A percentile compares a stretch with the other conserved stretches of the same genome.
Conservation (phyloP, 2,888 invertebrate genomes). For the Platerodrilus igneus region DNA sequence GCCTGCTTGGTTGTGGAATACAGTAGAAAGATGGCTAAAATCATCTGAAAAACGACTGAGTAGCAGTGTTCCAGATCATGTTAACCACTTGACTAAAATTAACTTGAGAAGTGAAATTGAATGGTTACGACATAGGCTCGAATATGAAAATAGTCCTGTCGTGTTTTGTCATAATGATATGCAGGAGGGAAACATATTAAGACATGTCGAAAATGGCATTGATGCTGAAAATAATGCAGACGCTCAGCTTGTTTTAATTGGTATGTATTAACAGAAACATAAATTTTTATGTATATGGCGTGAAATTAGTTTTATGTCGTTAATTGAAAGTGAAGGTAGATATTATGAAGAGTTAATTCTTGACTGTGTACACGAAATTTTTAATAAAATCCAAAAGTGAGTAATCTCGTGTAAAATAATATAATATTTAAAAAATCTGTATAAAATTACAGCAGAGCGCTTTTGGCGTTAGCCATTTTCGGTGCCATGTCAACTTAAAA, state of each 20-base stretch:
- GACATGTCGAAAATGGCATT: conserved; percentile 47
- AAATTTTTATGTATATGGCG: not conserved
- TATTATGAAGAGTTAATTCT: too few species aligned
- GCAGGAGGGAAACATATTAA: conserved; percentile 80
- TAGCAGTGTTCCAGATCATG: conserved; percentile 40
- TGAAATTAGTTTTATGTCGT: too few species aligned
- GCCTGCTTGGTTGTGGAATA: conserved; percentile 92
- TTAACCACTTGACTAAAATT: conserved; percentile 28
- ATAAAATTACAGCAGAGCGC: too few species aligned
- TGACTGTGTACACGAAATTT: too few species aligned
- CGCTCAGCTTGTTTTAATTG: conserved; percentile 42
- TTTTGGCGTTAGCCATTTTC: too few species aligned
- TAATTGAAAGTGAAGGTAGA: too few species aligned
- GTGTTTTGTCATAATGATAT: conserved; percentile 94
- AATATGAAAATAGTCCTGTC: conserved; percentile 66
- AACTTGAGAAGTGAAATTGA: conserved; percentile 64
- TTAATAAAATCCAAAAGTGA: too few species aligned
- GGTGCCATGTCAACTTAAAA: too few species aligned
- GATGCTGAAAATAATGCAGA: conserved; percentile 34
- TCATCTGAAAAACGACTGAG: conserved; percentile 52
- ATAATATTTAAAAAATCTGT: too few species aligned
- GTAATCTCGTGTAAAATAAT: too few species aligned
- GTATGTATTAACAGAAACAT: conserved; percentile 29
- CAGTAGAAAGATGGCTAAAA: conserved; percentile 73
- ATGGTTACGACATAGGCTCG: conserved; percentile 64